Conservation (phyloP, 1,140 invertebrate species). For the Orchestia grillus region DNA sequence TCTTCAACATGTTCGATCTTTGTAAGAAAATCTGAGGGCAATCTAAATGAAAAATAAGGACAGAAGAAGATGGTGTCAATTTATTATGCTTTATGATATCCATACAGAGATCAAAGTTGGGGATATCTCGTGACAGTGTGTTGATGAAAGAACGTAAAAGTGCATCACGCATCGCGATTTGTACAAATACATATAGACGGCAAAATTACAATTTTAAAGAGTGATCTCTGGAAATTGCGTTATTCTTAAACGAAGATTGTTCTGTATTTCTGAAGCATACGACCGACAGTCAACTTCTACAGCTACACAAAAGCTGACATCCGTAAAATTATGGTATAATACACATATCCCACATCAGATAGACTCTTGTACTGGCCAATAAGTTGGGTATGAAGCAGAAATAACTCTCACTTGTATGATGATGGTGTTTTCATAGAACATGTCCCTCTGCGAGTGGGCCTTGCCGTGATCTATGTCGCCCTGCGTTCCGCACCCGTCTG, state of each 20-base stretch:
- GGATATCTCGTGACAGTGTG: neutral
- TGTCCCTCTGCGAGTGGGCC: slow-evolving; percentile 61
- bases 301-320: neutral
- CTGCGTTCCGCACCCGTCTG: slow-evolving; percentile 66
- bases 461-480: slow-evolving; percentile 59
- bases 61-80: neutral
- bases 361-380: neutral
- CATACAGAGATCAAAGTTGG: neutral
- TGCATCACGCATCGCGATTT: neutral
- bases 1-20: neutral
- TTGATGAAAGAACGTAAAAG: neutral
- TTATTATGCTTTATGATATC: neutral
- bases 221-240: neutral
- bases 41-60: neutral
- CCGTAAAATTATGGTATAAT: neutral
- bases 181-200: neutral
- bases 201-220: neutral
- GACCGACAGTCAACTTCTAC: neutral
- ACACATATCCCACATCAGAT: neutral
- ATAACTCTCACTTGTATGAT: slow-evolving; percentile 68
- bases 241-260: neutral
- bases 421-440: slow-evolving; percentile 70
- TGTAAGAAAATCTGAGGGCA: neutral
- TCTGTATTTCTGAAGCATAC: neutral
- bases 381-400: neutral